Evolutionary conservation across 2,113 vertebrate genomes (phyloP), one percentile per base, ranked within the genome.

Genomic region (Bucco capensis): DNA sequence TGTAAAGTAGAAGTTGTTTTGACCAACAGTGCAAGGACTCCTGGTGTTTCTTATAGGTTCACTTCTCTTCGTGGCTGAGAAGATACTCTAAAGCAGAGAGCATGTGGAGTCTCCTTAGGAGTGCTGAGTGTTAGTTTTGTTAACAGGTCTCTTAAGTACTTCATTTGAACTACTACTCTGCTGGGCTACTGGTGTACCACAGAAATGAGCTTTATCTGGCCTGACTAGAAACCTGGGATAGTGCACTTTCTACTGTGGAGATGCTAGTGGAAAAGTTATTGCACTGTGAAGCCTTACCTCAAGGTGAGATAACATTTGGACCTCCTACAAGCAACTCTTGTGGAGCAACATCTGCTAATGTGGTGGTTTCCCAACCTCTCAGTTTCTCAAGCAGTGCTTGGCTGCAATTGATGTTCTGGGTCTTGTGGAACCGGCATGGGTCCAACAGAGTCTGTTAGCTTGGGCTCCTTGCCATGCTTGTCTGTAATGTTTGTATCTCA

Each of bases 341-440:
- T 79, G 91, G 81, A 91, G 93, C 89, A 94, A 85, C 91, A 93
- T 94, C 91, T 93, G 81, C 93, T 92, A 94, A 92, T 91, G 89
- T 72, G 82, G 89, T 94, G 93, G 95, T 96, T 96, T 96, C 91
- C 93, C 91, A 94, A 83, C 78, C 78, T 56, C 81, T 56, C 33
- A 28, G 71, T 94, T 95, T 96, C 95, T 95, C 94, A 93, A 92
- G 93, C 82, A 83, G 67, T 5, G 66, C 74, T 89, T 92, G 94
- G 89, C 95, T 95, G 78, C 84, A 82, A 82, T 75, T 0, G 8
- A 53, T 1, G 0, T 91, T 92, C 89, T 94, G 87, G 93, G 93
- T 93, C 91, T 91, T 73, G 94, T 95, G 93, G 95, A 96, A 91
- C 91, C 74, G 89, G 94, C 95, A 69, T 11, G 28, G 67, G 78